Base-by-base conservation (phyloP, 2,888 invertebrate species). In the Trichogramma dendrolimi region DNA sequence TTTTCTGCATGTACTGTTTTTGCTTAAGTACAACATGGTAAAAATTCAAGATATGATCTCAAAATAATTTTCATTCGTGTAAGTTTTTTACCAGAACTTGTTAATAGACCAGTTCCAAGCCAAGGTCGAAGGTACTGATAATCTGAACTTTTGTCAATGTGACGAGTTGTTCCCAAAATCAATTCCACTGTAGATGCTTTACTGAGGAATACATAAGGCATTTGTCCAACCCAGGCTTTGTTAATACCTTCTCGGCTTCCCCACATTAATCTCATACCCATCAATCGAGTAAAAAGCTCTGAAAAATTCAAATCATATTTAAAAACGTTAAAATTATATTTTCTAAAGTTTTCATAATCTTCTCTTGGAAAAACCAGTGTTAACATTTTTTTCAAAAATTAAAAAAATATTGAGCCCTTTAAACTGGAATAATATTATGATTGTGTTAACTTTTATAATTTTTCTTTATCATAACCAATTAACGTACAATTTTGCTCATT, bases 131-230 rank as follows among this genome's bases (percentile, higher is more conserved):
- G 74, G 68, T 82, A 84, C 59, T 80, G 77, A 68, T 85, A 85
- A 68, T 85, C 85, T 7, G 75, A 73, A 65, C 85, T 83, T 75
- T 87, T 87, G 71, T 84, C 83, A 58, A 85, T 82, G 69, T 83
- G 83, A 68, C 82, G 83, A 63, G 79, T 81, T 67, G 83, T 85
- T 67, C 81, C 82, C 59, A 86, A 74, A 62, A 86, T 80, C 59
- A 82, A 83, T 58, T 83, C 83, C 14, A 83, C 82, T 2, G 81
- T 80, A 63, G 80, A 78, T 41, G 83, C 82, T 71, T 82, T 80
- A 65, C 81, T 83, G 52, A 83, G 74, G 62, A 83, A 76, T 10
- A 83, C 78, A 59, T 83, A 81, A 5, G 83, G 82, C 48, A 75
- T 74, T 14, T 75, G 71, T 40, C 82, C 82, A 60, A 82, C 76